Evolutionary conservation across 2,888 invertebrate genomes (phyloP), one percentile per base, ranked within the genome.

Genomic region (Auanema sp.): DNA sequence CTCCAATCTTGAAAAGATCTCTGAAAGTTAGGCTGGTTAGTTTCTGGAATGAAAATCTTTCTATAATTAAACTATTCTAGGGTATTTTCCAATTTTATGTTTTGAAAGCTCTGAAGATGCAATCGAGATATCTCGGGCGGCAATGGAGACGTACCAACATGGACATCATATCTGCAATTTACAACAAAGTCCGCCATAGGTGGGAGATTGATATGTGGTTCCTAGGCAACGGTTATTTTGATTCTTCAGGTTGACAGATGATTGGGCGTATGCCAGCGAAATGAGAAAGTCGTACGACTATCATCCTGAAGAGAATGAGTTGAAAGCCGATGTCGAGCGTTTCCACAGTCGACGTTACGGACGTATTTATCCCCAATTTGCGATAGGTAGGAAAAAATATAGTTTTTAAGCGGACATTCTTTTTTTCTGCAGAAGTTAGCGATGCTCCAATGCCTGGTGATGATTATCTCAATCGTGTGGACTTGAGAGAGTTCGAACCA

Each of bases 131-230:
- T 86, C 89, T 99, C 79, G 98, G 98, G 0, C 88, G 98, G 12
- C 97, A 98, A 84, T 99, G 98, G 98, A 89, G 98, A 55, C 97
- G 97, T 85, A 92, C 93, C 0, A 98, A 99, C 84, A 98, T 99
- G 96, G 97, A 96, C 85, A 95, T 95, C 0, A 93, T 99, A 87
- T 96, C 96, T 84, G 95, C 96, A 64, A 99, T 99, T 83, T 99
- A 98, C 85, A 91, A 93, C 64, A 96, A 97, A 88, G 87, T 88
- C 10, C 79, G 88, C 23, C 88, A 88, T 77, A 75, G 87, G 60
- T 77, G 41, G 14, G 53, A 3, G 21, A 16, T 47, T 41, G 18
- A 16, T 43, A 12, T 23, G 21, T 16, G 11, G 10, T 24, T n/a
- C 11, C n/a, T 50, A 50, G 16, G 16, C n/a, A n/a, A 50, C 51